Conservation (phyloP, 2,888 invertebrate genomes). For the Drosophila mimica region DNA sequence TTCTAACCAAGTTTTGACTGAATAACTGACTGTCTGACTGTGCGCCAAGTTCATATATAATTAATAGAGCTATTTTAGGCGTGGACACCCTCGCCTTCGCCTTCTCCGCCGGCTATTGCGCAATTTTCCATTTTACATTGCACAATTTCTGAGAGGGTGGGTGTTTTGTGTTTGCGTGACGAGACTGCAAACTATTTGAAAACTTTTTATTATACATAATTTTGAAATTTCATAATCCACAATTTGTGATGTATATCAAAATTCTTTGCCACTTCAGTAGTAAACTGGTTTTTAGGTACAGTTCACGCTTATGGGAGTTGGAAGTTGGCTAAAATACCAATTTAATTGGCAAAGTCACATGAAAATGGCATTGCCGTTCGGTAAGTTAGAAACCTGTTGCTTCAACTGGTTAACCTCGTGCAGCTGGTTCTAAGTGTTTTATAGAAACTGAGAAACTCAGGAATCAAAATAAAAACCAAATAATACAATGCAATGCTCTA, state of each 20-base stretch:
- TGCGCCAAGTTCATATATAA: slow-evolving; percentile 71
- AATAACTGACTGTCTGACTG: slow-evolving; percentile 5
- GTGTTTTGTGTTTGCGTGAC: slow-evolving; percentile 44
- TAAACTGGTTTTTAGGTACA: slow-evolving; percentile 43
- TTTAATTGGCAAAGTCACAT: slow-evolving; percentile 41
- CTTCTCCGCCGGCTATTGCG: slow-evolving; percentile 47
- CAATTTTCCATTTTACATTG: slow-evolving; percentile 60
- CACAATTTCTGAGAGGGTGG: slow-evolving; percentile 35
- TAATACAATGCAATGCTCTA: slow-evolving; percentile 6
- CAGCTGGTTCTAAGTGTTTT: slow-evolving; percentile 22
- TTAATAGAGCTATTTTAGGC: slow-evolving; percentile 62
- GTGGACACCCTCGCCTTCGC: slow-evolving; percentile 25
- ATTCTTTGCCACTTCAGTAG: neutral
- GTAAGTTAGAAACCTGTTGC: slow-evolving; percentile 46
- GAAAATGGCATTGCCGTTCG: slow-evolving; percentile 38
- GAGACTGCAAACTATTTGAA: slow-evolving; percentile 34
- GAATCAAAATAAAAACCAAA: slow-evolving; percentile 44
- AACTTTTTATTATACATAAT: slow-evolving; percentile 5
- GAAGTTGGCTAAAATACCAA: slow-evolving; percentile 12
- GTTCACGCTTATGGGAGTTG: slow-evolving; percentile 33
- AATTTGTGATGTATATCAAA: neutral
- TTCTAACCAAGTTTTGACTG: slow-evolving; percentile 41
- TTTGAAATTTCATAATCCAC: slow-evolving; percentile 20
- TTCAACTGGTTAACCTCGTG: slow-evolving; percentile 62
- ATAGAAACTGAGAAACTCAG: slow-evolving; percentile 32